A percentile compares a stretch with the other conserved stretches of the same genome.
Evolutionary conservation across 2,113 vertebrate species (phyloP).

Genomic region (Chrysemys picta): DNA sequence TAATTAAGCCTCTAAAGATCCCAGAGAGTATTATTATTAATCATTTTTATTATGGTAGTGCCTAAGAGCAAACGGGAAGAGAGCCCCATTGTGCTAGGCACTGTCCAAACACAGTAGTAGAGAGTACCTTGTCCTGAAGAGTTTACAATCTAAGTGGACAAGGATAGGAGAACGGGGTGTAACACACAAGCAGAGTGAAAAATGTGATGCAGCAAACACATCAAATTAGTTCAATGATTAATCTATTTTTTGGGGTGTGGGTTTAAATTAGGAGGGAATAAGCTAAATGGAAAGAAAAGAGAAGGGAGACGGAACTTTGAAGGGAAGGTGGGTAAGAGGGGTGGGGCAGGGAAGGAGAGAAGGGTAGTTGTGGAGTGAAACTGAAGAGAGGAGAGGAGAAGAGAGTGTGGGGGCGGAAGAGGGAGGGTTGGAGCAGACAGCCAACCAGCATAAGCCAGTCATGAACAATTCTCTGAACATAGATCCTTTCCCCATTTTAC

Average conservation of each 20-base stretch:
- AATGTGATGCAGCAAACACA: not conserved
- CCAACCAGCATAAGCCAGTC: not conserved
- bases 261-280: not conserved
- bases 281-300: not conserved
- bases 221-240: not conserved
- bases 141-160: rapidly evolving
- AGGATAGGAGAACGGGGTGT: not conserved
- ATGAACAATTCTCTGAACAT: not conserved
- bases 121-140: not conserved
- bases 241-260: not conserved
- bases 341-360: not conserved
- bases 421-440: not conserved
- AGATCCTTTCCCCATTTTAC: not conserved
- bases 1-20: not conserved
- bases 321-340: not conserved
- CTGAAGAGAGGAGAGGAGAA: not conserved
- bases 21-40: not conserved
- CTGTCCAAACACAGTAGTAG: not conserved
- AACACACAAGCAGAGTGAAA: rapidly evolving
- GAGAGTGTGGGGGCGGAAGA: not conserved
- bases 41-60: not conserved
- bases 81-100: not conserved
- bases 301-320: not conserved
- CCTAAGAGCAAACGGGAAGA: not conserved
- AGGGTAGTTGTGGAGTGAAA: not conserved